Evolutionary conservation across 2,888 invertebrate genomes (phyloP), one percentile per base, ranked within the genome.

Genomic region (Harpagoxenus sublaevis): DNA sequence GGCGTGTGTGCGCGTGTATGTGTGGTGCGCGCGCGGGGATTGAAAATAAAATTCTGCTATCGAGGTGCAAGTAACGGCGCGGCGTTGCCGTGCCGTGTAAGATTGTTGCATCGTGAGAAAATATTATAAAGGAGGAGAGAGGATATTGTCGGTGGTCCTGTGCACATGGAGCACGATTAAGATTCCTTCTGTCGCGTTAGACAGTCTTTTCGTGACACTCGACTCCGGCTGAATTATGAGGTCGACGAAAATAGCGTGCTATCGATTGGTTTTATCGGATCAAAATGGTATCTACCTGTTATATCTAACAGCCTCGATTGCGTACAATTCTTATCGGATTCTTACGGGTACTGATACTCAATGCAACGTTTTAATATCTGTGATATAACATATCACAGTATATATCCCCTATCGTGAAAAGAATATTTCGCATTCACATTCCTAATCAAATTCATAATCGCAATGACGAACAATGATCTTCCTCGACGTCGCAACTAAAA

Each of bases 41-140:
- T 84, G 90, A 84, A 84, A 91, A 91, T 91, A 88, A 89, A 90
- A 91, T 85, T 89, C 78, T 73, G 84, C 82, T 62, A 82, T 88
- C 83, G 86, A 86, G 86, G 84, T 87, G 87, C 85, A 86, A 88
- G 86, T 86, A 86, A 89, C 84, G 86, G 68, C 79, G 78, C 83
- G 81, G 42, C 66, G 84, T 83, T 86, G 86, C 87, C 83, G 62
- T 77, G 48, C 65, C 73, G 42, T 31, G 62, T 39, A 48, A 75
- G 55, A 45, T 63, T 63, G 66, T 62, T 78, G 66, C 68, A 77
- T 62, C 35, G 53, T 39, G 60, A 60, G 48, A 70, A 84, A 79
- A 60, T 79, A 51, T 53, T 79, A 51, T 53, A 55, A 70, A 45
- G 60, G 53, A 77, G 65, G 48, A 55, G 68, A 77, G 77, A 78